Evolutionary conservation across 2,797 vertebrate species (phyloP).

Genomic region (Sarcoramphus papa): DNA sequence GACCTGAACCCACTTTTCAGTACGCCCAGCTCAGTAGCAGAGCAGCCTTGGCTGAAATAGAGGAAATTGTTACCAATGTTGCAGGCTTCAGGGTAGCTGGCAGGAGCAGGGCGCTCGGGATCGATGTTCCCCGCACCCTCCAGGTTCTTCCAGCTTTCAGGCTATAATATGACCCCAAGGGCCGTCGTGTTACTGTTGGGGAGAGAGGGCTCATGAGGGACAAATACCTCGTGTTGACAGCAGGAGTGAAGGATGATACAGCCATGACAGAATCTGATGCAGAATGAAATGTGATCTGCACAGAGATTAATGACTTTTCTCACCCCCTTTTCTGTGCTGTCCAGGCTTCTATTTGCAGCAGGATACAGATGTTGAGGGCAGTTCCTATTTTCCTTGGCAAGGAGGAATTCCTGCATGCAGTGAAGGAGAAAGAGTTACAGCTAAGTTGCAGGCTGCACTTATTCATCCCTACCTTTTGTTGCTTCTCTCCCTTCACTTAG

Average conservation of each 20-base stretch:
- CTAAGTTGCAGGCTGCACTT: not conserved
- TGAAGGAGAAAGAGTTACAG: not conserved
- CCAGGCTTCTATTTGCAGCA: not conserved
- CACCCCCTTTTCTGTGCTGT: not conserved
- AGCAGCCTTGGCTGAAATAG: not conserved
- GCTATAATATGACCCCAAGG: rapidly evolving
- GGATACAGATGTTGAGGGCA: not conserved
- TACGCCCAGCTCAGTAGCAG: not conserved
- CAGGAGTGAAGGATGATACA: not conserved
- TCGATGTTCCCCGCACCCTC: not conserved
- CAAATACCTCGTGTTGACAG: not conserved
- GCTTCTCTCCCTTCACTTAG: not conserved
- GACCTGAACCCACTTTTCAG: not conserved
- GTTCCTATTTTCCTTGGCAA: not conserved
- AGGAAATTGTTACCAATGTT: not conserved
- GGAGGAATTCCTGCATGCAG: not conserved
- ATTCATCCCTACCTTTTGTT: not conserved
- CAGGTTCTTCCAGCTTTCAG: not conserved
- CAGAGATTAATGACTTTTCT: not conserved
- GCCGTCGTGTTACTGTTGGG: rapidly evolving
- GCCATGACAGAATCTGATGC: not conserved
- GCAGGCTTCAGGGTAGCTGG: not conserved
- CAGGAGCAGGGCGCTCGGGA: not conserved
- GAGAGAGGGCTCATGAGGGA: not conserved
- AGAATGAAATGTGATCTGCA: not conserved